Base-by-base conservation (phyloP, 1,140 invertebrate genomes). In the Samia ricini region DNA sequence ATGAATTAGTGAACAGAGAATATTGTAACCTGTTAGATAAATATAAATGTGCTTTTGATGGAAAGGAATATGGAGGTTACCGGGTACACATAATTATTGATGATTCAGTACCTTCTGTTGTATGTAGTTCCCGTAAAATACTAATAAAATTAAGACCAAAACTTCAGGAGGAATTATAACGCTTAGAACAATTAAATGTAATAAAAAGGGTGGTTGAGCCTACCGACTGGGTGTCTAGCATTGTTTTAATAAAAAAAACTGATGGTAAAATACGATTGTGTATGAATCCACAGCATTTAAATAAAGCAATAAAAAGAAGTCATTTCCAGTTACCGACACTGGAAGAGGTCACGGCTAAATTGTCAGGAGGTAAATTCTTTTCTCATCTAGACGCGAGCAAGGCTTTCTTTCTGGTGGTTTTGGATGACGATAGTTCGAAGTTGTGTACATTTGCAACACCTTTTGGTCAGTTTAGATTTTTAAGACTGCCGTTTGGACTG, bases 271-370 rank as follows among this genome's bases (percentile, higher is more conserved):
- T 68, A 12, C 24, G 66, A 21, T 3, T 70, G 4, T 70, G 68
- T 29, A 33, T 70, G 19, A 57, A 70, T 26, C 68, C 64, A 4
- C 8, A 15, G 18, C 10, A 54, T 23, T 55, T 70, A 22, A 70
- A 70, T 52, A 51, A 63, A 61, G 36, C 21, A n/a, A 52, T 69
- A n/a, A 21, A 22, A 12, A 23, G 63, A 19, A 18, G 23, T 15
- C 52, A 70, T 48, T 66, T 57, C 61, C 36, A 58, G 19, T 51
- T 66, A 50, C 68, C 68, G n/a, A 70, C 63, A 4, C 33, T 70
- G 8, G 63, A 70, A 6, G 68, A 66, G 60, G 50, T 67, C 2
- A 54, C 56, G 4, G 4, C 18, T 49, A 67, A 36, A 6, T 42
- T 67, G 57, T 21, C 56, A 29, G 51, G 51, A 6, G 56, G 56